phyloP scores from a whole-genome alignment of 2,113 vertebrate genomes.

The Ondatra zibethicus region DNA sequence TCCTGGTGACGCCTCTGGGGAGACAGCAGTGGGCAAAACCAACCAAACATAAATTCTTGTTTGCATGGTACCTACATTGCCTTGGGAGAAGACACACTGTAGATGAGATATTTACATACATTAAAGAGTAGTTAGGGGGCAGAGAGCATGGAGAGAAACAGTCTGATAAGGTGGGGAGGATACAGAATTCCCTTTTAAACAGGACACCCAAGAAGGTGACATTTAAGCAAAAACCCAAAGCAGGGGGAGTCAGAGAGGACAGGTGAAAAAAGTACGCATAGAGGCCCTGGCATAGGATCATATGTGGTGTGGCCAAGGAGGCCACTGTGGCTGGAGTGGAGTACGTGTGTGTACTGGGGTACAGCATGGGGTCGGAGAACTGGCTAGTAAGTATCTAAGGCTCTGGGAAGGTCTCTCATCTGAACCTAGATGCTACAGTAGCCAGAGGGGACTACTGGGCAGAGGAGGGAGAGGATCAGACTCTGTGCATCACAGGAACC shows the following conservation, averaged over 20 bases:
- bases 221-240: neutral
- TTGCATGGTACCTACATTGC: neutral
- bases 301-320: neutral
- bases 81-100: neutral
- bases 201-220: neutral
- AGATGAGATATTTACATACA: neutral
- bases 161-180: neutral
- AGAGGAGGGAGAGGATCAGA: neutral
- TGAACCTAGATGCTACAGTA: neutral
- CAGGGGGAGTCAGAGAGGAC: neutral
- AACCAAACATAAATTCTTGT: neutral
- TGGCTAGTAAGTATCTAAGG: neutral
- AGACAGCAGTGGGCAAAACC: neutral
- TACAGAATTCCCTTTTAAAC: neutral
- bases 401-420: neutral
- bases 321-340: neutral
- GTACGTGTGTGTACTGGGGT: neutral
- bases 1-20: neutral
- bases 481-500: neutral
- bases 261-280: neutral
- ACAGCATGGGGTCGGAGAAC: neutral
- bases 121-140: neutral
- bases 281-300: neutral
- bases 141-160: neutral
- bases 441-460: neutral